These are phyloP conservation scores for Crocidura indochinensis DNA, from an alignment of 2,797 vertebrate genomes.

Conservation along the genomic window DNA sequence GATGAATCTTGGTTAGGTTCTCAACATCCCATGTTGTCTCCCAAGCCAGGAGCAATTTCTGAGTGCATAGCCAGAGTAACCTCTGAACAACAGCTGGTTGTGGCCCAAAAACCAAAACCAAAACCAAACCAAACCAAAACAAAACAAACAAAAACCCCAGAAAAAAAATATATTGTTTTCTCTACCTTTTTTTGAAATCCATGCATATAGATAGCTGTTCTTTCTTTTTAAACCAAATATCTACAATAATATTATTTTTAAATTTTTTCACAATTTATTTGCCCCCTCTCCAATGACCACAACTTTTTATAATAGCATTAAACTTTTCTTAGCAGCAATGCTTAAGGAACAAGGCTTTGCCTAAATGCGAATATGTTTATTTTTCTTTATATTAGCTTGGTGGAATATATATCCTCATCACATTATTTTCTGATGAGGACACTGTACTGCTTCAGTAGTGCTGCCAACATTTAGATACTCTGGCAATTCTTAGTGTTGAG, in stretches of 20 bases:
- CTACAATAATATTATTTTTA: background rate
- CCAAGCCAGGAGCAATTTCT: too few species aligned
- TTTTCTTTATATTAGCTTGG: slow-evolving; percentile 29
- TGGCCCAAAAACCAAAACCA: too few species aligned
- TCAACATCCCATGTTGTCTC: too few species aligned
- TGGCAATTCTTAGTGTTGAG: background rate
- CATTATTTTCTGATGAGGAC: background rate
- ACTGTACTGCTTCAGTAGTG: background rate
- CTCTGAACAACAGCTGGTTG: too few species aligned
- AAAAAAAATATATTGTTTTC: background rate
- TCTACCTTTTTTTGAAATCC: background rate
- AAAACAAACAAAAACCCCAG: too few species aligned
- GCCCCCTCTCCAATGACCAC: background rate
- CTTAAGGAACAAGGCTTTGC: background rate
- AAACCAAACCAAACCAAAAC: too few species aligned
- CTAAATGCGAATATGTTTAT: slow-evolving; percentile 6
- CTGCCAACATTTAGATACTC: background rate
- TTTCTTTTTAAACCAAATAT: background rate
- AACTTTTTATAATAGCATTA: background rate
- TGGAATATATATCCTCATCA: background rate
- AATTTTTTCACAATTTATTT: background rate
- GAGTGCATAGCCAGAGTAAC: too few species aligned
- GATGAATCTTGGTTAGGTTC: too few species aligned
- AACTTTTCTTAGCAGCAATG: background rate
- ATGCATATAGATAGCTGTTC: background rate